A percentile compares a stretch with the other conserved stretches of the same genome.
phyloP scores from a whole-genome alignment of 2,797 vertebrate genomes.

The Neostethus bicornis region DNA sequence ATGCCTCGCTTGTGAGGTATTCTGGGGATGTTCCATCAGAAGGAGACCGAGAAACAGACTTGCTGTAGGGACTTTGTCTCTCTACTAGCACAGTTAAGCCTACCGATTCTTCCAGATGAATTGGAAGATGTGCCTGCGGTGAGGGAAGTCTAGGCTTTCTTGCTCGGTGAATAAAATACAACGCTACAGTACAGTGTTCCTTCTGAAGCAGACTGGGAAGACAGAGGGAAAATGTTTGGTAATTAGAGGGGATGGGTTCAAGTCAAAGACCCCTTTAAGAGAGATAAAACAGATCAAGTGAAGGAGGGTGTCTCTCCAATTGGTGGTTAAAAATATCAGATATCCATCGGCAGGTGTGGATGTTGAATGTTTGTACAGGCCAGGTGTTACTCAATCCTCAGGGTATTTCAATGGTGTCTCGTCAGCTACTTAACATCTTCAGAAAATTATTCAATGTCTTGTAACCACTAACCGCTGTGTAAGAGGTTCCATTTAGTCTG shows the following conservation, averaged over 20 bases:
- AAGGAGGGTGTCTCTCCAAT: conserved; percentile 31
- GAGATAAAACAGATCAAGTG: conserved; percentile 4
- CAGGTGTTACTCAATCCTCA: conserved; percentile 36
- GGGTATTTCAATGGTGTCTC: conserved; percentile 31
- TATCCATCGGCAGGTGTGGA: conserved; percentile 42
- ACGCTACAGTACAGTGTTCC: no score
- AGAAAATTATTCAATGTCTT: conserved; percentile 41
- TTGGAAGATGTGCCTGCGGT: no score
- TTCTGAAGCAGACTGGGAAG: conserved; percentile 13
- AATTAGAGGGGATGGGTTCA: conserved; percentile 51
- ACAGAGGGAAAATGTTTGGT: conserved; percentile 8
- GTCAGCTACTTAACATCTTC: conserved; percentile 27
- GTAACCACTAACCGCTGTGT: conserved; percentile 22
- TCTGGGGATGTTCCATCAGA: no score
- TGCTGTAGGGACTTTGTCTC: no score
- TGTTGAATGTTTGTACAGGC: conserved; percentile 65
- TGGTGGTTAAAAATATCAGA: conserved; percentile 53
- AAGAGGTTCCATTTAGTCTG: conserved; percentile 29
- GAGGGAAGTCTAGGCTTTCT: no score
- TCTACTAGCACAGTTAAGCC: no score
- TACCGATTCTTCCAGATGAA: no score
- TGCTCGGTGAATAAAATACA: no score
- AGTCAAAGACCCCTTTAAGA: conserved; percentile 5
- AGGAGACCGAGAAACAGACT: no score
- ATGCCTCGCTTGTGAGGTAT: no score